Base-by-base conservation (phyloP, 2,888 invertebrate genomes). In the Andrena fulva region DNA sequence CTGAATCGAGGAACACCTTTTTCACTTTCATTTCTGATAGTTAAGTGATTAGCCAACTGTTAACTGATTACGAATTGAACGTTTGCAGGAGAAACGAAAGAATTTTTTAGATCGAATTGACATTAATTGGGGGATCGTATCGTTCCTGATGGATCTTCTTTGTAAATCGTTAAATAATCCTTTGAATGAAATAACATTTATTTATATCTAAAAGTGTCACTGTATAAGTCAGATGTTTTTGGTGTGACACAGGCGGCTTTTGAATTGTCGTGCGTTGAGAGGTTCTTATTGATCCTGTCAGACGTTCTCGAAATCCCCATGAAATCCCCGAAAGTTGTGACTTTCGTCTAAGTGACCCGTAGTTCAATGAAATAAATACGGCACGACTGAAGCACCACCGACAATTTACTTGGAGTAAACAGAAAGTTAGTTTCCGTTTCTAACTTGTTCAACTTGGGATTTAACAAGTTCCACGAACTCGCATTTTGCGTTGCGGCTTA, bases 391-490 rank as follows among this genome's bases (percentile, higher is more conserved):
- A 20, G 63, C 20, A 71, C 31, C 27, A 4, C 33, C 31, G 16
- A 63, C 63, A 64, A 63, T 63, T 76, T 76, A 71, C 63, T 31
- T 62, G 31, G 31, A n/a, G 63, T 63, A 71, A 66, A 71, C 71
- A 71, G 62, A 56, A 76, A 71, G 63, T 74, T 29, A 35, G 31
- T 59, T 35, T n/a, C 59, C 29, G 31, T 66, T 63, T 33, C 71
- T 56, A 72, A 68, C 70, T 80, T 76, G 79, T 60, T 70, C 16
- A 3, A 29, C 27, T 29, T 16, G n/a, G 31, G 59, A 67, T 68
- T 73, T 50, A 72, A 52, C 66, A 59, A 77, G 64, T 72, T 77
- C 52, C 50, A 50, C 20, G 10, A 71, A 63, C 54, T 63, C 35
- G 29, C 48, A 33, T 64, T 71, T 62, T 63, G 56, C 63, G 64